phyloP scores from a whole-genome alignment of 2,888 invertebrate species.

The Dione juno region DNA sequence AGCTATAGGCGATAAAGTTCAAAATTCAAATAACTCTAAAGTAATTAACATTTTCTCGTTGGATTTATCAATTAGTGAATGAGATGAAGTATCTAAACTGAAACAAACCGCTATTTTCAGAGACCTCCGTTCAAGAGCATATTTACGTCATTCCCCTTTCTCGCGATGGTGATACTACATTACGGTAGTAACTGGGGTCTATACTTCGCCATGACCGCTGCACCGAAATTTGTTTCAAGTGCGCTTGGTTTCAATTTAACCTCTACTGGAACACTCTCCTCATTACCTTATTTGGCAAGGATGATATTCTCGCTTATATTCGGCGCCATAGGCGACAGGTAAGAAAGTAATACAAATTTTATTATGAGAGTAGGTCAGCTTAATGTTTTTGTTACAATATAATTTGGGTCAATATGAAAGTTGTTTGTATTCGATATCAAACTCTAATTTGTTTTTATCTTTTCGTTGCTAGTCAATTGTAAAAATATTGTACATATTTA shows the following conservation, averaged over 20 bases:
- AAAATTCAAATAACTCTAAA: slow-evolving; percentile 66
- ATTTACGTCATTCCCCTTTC: slow-evolving; percentile 87
- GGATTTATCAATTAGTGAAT: background rate
- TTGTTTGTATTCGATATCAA: slow-evolving; percentile 21
- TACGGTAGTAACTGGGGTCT: slow-evolving; percentile 90
- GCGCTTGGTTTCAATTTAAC: slow-evolving; percentile 88
- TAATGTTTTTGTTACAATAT: slow-evolving; percentile 24
- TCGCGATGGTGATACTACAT: slow-evolving; percentile 86
- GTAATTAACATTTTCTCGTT: slow-evolving; percentile 49
- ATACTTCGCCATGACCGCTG: slow-evolving; percentile 89
- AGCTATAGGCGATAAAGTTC: slow-evolving; percentile 83
- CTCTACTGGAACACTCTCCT: slow-evolving; percentile 87
- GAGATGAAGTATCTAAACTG: background rate
- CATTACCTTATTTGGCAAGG: slow-evolving; percentile 88
- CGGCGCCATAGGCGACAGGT: slow-evolving; percentile 87
- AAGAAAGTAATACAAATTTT: slow-evolving; percentile 30
- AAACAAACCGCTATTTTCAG: slow-evolving; percentile 61
- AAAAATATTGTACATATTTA: background rate
- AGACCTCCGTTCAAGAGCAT: slow-evolving; percentile 86
- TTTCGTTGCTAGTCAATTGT: background rate
- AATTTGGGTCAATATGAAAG: slow-evolving; percentile 25
- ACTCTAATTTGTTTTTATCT: background rate
- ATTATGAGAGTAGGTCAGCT: slow-evolving; percentile 24
- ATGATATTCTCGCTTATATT: slow-evolving; percentile 88
- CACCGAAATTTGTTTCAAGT: slow-evolving; percentile 89